These are phyloP conservation scores for Psittacus erithacus DNA, from an alignment of 2,113 vertebrate species.

Conservation along the genomic window DNA sequence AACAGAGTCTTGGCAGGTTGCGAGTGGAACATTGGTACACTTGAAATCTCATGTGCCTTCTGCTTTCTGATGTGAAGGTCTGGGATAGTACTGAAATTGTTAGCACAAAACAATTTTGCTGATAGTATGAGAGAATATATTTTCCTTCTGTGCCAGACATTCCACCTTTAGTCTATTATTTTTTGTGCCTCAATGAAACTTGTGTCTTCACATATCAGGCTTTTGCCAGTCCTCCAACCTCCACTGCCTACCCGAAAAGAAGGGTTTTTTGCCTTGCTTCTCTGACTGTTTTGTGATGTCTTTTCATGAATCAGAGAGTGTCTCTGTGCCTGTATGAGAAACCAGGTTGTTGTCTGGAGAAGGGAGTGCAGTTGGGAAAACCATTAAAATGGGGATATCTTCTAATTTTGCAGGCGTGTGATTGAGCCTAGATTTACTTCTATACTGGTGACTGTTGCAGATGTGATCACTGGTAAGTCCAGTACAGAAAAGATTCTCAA, in stretches of 20 bases:
- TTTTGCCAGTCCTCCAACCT: neutral
- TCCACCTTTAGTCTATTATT: neutral
- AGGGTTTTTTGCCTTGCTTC: neutral
- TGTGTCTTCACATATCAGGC: neutral
- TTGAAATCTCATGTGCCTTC: neutral
- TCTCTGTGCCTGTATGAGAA: neutral
- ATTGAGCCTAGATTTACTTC: slow-evolving; percentile 88
- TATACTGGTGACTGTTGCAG: slow-evolving; percentile 83
- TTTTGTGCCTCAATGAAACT: neutral
- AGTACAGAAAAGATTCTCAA: neutral
- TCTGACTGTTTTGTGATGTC: neutral
- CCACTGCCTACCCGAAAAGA: neutral
- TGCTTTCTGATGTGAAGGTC: neutral
- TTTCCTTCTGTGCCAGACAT: neutral
- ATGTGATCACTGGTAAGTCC: slow-evolving; percentile 88
- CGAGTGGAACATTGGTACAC: fast-evolving
- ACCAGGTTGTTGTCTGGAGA: neutral
- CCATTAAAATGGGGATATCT: neutral
- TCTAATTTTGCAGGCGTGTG: slow-evolving; percentile 81
- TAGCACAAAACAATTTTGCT: neutral
- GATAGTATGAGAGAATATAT: neutral
- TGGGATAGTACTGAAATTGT: neutral
- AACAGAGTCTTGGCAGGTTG: neutral
- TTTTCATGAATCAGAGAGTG: neutral
- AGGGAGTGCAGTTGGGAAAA: neutral